A percentile compares a stretch with the other conserved stretches of the same genome.
Conservation (phyloP, 2,888 invertebrate species). For the Nycteola revayana region DNA sequence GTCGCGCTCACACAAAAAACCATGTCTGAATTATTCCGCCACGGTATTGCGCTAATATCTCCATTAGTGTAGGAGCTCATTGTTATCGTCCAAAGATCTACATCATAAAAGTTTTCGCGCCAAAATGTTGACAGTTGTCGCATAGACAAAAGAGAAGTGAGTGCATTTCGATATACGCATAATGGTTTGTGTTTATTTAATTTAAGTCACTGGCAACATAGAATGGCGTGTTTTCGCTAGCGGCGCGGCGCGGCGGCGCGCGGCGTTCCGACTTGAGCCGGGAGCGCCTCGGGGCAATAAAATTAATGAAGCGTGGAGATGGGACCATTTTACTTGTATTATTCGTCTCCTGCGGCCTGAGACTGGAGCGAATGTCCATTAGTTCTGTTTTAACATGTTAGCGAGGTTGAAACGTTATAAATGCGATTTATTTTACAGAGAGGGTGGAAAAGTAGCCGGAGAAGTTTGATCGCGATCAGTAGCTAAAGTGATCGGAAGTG, state of each 20-base stretch:
- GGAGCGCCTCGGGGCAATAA: constrained; percentile 80
- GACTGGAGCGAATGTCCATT: constrained; percentile 82
- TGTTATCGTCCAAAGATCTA: constrained; percentile 44
- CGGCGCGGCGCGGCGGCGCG: too few species aligned
- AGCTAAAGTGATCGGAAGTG: constrained; percentile 58
- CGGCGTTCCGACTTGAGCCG: constrained; percentile 59
- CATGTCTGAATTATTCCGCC: constrained; percentile 78
- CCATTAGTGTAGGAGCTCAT: constrained; percentile 66
- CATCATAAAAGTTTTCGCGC: constrained; percentile 70
- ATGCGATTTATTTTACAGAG: constrained; percentile 79
- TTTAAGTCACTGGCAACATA: constrained; percentile 75
- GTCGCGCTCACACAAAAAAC: constrained; percentile 73
- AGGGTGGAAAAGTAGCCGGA: constrained; percentile 76
- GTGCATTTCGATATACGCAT: constrained; percentile 65
- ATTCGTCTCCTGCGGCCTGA: constrained; percentile 81
- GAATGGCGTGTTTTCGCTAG: constrained; percentile 75
- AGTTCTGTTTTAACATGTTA: constrained; percentile 83
- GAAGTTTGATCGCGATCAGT: constrained; percentile 70
- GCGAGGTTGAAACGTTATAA: constrained; percentile 82
- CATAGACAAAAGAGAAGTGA: constrained; percentile 66
- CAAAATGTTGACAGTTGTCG: constrained; percentile 75
- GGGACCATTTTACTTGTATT: constrained; percentile 83
- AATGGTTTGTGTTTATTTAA: constrained; percentile 78
- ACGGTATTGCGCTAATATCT: constrained; percentile 78
- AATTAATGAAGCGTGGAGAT: constrained; percentile 82